Conservation (phyloP, 2,113 vertebrate genomes). For the Tenrec ecaudatus region DNA sequence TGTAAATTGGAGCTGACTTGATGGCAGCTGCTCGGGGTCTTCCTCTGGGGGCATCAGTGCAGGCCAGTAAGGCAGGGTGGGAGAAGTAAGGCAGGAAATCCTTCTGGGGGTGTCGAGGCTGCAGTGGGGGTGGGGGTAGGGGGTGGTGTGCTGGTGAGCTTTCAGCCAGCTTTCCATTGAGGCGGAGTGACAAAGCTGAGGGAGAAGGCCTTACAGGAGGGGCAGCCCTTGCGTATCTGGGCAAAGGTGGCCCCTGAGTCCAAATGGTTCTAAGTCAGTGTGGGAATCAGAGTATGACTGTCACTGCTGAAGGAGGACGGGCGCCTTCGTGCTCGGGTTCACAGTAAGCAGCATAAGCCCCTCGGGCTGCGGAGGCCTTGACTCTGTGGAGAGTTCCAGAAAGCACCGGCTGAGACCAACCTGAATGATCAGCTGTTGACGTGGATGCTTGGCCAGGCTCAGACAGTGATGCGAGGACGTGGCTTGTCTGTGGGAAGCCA, state of each 20-base stretch:
- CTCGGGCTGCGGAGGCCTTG: background rate
- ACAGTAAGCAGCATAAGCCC: accelerated
- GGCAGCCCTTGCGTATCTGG: background rate
- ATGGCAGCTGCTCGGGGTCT: background rate
- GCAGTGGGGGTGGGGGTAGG: background rate
- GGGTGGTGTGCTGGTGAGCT: background rate
- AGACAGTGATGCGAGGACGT: background rate
- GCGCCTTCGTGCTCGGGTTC: background rate
- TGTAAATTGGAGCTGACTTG: background rate
- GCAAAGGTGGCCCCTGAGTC: background rate
- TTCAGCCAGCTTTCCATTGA: background rate
- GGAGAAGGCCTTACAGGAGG: background rate
- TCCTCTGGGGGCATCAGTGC: background rate
- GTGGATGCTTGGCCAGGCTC: background rate
- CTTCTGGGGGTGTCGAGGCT: background rate
- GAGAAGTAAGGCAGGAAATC: background rate
- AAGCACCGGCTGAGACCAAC: background rate
- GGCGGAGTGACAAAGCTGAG: too few relatives aligned
- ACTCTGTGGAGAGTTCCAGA: background rate
- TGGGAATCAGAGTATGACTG: background rate
- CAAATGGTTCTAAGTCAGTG: background rate
- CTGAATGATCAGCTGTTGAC: background rate
- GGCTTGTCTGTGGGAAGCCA: background rate
- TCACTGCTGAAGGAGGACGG: background rate
- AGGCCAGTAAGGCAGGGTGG: background rate